Base-by-base conservation (phyloP, 1,140 invertebrate species). In the Listronotus bonariensis region DNA sequence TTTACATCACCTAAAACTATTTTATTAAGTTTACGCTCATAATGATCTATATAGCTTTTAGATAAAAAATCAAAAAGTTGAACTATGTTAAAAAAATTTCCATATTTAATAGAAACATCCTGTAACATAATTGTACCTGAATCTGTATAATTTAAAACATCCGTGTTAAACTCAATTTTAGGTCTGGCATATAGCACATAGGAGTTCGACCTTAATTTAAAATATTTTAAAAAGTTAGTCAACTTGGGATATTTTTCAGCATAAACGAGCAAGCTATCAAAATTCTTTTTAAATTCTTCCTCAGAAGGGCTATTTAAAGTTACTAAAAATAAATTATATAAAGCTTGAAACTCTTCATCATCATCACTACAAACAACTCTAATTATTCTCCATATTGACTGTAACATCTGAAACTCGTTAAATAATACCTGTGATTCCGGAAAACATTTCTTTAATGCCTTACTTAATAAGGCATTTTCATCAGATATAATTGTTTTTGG, bases 341-440 rank as follows among this genome's bases (percentile, higher is more conserved):
- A 17, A 26, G 57, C 32, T 14, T 60, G 57, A 38, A 51, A 60
- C 17, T 60, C 57, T 41, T 60, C 36, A 26, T 51, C 9, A 32
- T 60, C 57, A 20, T 43, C 40, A 8, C 40, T 10, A 42, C 48
- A 51, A 12, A 51, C 57, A 4, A 60, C 26, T 32, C 57, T 15
- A 41, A 60, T 40, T 14, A 40, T 38, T 15, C 57, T 31, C 57
- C 57, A 60, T 40, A 60, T 60, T 3, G 57, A 60, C 36, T 60
- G 57, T 34, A 60, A 49, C 48, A 60, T 51, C 38, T 60, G 57
- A 41, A 60, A 51, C 17, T 60, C 48, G 40, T 60, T 51, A 41
- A 60, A 60, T n/a, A 60, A 32, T 3, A 60, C 31, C 31, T 49
- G 36, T 8, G 46, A 11, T 40, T 11, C 8, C 5, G 57, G 45